Base-by-base conservation (phyloP, 2,888 invertebrate genomes). In the Caenorhabditis wallacei region DNA sequence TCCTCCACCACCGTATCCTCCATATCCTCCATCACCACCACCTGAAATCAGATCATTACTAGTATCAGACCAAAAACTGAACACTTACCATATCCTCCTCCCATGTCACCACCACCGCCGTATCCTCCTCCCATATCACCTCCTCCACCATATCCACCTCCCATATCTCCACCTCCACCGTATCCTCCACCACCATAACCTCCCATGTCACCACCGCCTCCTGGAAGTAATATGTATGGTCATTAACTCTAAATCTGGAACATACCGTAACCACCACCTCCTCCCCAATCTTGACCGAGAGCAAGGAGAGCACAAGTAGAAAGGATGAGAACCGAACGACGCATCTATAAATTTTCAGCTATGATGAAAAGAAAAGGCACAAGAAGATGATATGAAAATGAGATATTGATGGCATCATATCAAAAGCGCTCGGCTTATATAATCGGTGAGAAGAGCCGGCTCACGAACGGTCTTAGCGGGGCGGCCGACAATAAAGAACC, bases 261-360 rank as follows among this genome's bases (percentile, higher is more conserved):
- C 80, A 56, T 54, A 80, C 72, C 85, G 80, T 85, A 85, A 54
- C 82, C 82, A 59, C 75, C 84, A 69, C 75, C 84, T 46, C 84
- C 89, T 71, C 89, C 89, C 88, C 89, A 88, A 46, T 88, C 88
- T 81, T 89, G 89, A 53, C 84, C 85, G 46, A 80, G 66, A 54
- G 85, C 88, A 8, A 88, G 40, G 13, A 85, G 82, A 68, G 85
- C 84, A 66, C 76, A 79, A 24, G 84, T 74, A n/a, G 86, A 84
- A 22, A 88, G 69, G 30, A 86, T 66, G 13, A 86, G 57, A 22
- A 86, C 66, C 11, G 82, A 82, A 43, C 78, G 74, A 78, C 82
- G 82, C 82, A 82, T 82, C 76, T 82, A 68, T 51, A 72, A 71
- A 8, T 37, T 22, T 8, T 1, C 10, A n/a, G 18, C 10, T 10